phyloP scores from a whole-genome alignment of 2,113 vertebrate species.

The Sander vitreus region DNA sequence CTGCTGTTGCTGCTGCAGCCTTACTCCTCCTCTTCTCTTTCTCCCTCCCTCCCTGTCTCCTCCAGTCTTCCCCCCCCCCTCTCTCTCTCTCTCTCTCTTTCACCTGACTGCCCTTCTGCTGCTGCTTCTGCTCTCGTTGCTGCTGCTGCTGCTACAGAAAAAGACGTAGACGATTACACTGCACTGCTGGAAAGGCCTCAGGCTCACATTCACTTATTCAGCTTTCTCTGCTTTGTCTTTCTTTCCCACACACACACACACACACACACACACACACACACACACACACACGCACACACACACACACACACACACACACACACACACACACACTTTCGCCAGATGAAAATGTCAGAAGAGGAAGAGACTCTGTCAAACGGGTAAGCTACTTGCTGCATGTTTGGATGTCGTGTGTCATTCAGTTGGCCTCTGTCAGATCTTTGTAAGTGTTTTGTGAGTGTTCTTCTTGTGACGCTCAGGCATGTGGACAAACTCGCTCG shows the following conservation, averaged over 20 bases:
- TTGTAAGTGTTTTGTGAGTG: constrained; percentile 20
- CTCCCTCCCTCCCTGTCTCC: constrained; percentile 21
- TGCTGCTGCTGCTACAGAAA: constrained; percentile 50
- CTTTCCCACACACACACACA: constrained; percentile 19
- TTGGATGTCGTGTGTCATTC: constrained; percentile 16
- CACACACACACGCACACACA: constrained; percentile 35
- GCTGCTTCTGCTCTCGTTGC: constrained; percentile 60
- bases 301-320: constrained; percentile 35
- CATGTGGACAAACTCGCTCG: constrained; percentile 67
- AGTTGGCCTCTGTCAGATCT: background rate
- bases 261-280: constrained; percentile 44
- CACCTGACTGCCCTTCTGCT: constrained; percentile 52
- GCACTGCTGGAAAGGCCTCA: constrained; percentile 64
- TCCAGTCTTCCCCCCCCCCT: constrained; percentile 5
- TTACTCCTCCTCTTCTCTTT: constrained; percentile 36
- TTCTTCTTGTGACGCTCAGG: constrained; percentile 25
- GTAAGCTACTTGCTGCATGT: constrained; percentile 71
- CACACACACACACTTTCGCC: constrained; percentile 56
- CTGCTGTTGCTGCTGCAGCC: constrained; percentile 69
- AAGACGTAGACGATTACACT: constrained; percentile 55
- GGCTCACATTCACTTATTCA: constrained; percentile 56
- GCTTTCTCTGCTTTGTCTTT: constrained; percentile 37
- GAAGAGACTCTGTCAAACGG: constrained; percentile 80
- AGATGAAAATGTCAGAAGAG: constrained; percentile 87
- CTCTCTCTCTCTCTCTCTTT: constrained; percentile 28